These are phyloP conservation scores for Cotesia vestalis DNA, from an alignment of 1,140 invertebrate genomes.

Conservation along the genomic window DNA sequence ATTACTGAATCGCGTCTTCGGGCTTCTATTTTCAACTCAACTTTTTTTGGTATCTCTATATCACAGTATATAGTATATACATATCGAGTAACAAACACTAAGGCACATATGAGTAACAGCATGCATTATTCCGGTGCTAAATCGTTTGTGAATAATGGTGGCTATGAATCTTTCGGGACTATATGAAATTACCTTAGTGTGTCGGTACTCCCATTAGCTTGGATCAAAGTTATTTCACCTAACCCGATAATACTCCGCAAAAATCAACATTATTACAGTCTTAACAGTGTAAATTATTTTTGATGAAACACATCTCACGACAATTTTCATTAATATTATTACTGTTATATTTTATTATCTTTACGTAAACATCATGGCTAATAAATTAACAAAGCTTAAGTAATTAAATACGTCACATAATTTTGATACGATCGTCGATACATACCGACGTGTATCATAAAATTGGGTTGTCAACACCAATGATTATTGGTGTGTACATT, in stretches of 20 bases:
- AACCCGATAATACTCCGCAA: slow-evolving; percentile 5
- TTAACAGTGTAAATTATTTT: no score
- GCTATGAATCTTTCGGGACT: slow-evolving; percentile 46
- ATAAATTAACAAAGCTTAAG: neutral
- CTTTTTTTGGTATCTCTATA: neutral
- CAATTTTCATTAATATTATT: no score
- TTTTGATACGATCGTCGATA: no score
- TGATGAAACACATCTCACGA: no score
- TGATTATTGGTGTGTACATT: no score
- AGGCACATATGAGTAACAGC: slow-evolving; percentile 39
- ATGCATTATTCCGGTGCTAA: slow-evolving; percentile 52
- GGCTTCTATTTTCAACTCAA: neutral
- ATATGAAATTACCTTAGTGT: slow-evolving; percentile 9
- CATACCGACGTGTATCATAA: no score
- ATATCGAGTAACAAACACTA: no score
- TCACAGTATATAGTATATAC: slow-evolving; percentile 15
- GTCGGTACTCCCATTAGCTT: slow-evolving; percentile 20
- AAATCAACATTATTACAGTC: no score
- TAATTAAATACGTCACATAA: no score
- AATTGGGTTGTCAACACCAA: no score
- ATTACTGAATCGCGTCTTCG: slow-evolving; percentile 3
- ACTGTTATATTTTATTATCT: no score
- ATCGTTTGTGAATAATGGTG: slow-evolving; percentile 55
- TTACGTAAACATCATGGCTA: neutral
- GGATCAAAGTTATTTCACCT: slow-evolving; percentile 20